These are phyloP conservation scores for Crotalus horridus DNA, from an alignment of 2,113 vertebrate genomes.

Conservation along the genomic window DNA sequence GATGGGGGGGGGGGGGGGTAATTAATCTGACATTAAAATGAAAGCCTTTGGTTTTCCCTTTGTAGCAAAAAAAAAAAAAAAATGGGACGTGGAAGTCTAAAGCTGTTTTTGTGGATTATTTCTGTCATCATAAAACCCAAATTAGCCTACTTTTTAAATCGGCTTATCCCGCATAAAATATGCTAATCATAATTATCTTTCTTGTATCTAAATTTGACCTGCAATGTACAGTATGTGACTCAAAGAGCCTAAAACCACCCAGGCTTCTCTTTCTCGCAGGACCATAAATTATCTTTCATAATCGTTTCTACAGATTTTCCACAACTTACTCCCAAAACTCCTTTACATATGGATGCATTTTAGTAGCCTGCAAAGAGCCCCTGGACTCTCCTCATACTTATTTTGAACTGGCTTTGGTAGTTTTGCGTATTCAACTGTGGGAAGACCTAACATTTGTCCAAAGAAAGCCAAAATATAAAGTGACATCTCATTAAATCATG, in stretches of 20 bases:
- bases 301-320: neutral
- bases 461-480: neutral
- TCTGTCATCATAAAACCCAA: neutral
- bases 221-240: neutral
- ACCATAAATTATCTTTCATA: neutral
- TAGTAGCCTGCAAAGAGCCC: neutral
- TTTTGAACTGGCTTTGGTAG: neutral
- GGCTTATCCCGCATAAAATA: rapidly evolving
- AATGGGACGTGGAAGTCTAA: too few species aligned
- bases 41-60: neutral
- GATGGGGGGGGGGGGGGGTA: neutral
- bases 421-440: neutral
- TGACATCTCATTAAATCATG: neutral
- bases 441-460: neutral
- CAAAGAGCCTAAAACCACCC: neutral
- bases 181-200: neutral
- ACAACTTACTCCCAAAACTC: neutral
- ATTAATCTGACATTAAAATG: neutral
- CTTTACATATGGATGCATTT: neutral
- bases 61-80: neutral
- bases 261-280: neutral
- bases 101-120: neutral
- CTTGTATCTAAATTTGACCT: neutral
- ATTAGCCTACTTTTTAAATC: neutral
- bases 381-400: neutral